phyloP scores from a whole-genome alignment of 2,888 invertebrate species.

The Trachelus tabidus region DNA sequence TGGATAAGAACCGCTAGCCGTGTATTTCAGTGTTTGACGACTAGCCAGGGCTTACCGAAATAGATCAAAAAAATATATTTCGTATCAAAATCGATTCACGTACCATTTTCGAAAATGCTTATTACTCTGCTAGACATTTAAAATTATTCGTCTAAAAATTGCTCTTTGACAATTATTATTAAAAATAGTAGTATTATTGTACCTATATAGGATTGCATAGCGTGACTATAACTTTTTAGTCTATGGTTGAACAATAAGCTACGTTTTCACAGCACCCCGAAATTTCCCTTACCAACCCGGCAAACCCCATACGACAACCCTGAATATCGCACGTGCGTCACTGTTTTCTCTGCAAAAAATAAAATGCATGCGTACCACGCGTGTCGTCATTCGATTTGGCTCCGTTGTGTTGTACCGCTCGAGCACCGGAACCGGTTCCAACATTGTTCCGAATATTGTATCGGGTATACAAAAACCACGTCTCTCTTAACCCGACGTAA shows the following conservation, averaged over 20 bases:
- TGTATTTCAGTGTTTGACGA: not conserved
- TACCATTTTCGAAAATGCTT: not conserved
- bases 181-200: not conserved
- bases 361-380: slow-evolving; percentile 30
- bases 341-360: not conserved
- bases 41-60: not conserved
- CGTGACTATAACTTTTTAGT: not conserved
- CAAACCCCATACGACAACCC: not conserved
- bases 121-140: not conserved
- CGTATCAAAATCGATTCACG: not conserved
- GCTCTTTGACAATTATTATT: not conserved
- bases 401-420: slow-evolving; percentile 29
- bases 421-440: not conserved
- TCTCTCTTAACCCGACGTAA: not conserved
- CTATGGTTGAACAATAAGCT: not conserved
- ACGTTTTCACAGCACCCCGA: not conserved
- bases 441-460: not conserved
- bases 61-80: not conserved
- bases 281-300: not conserved
- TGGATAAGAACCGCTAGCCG: not conserved
- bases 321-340: not conserved
- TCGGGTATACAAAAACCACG: not conserved
- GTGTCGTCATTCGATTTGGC: slow-evolving; percentile 42
- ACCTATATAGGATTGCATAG: not conserved
- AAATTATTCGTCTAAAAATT: not conserved